A percentile compares a stretch with the other conserved stretches of the same genome.
phyloP scores from a whole-genome alignment of 1,140 invertebrate species.

The Euwallacea similis region DNA sequence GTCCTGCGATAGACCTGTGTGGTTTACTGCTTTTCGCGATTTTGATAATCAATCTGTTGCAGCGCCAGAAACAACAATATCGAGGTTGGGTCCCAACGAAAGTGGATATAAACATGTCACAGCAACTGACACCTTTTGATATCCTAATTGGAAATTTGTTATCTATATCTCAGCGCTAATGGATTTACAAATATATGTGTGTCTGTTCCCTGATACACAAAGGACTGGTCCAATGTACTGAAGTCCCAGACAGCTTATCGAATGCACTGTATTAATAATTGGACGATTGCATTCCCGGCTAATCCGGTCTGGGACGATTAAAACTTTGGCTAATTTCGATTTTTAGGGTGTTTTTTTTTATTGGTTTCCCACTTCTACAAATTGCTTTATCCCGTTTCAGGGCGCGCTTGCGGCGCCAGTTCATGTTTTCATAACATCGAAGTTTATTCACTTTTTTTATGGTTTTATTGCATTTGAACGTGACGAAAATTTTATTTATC shows the following conservation, averaged over 20 bases:
- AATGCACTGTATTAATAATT: background rate
- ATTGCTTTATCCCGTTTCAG: background rate
- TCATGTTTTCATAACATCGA: background rate
- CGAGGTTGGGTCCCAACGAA: conserved; percentile 9
- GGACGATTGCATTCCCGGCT: background rate
- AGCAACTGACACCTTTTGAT: conserved; percentile 11
- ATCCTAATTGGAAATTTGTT: conserved; percentile 7
- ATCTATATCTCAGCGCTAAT: background rate
- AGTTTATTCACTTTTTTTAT: background rate
- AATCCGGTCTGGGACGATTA: background rate
- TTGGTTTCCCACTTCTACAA: background rate
- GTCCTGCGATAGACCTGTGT: conserved; percentile 2
- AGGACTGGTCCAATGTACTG: background rate
- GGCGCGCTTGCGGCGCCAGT: background rate
- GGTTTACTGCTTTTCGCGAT: conserved; percentile 30
- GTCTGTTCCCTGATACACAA: background rate
- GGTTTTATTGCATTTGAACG: no score
- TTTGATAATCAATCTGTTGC: conserved; percentile 30
- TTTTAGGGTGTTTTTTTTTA: background rate
- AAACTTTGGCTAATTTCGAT: background rate
- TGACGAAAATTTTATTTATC: no score
- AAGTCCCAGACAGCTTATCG: background rate
- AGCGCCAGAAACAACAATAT: conserved; percentile 18
- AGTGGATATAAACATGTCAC: conserved; percentile 12
- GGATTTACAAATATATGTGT: conserved; percentile 2